These are phyloP conservation scores for Peromyscus californicus DNA, from an alignment of 2,113 vertebrate species.

Conservation along the genomic window DNA sequence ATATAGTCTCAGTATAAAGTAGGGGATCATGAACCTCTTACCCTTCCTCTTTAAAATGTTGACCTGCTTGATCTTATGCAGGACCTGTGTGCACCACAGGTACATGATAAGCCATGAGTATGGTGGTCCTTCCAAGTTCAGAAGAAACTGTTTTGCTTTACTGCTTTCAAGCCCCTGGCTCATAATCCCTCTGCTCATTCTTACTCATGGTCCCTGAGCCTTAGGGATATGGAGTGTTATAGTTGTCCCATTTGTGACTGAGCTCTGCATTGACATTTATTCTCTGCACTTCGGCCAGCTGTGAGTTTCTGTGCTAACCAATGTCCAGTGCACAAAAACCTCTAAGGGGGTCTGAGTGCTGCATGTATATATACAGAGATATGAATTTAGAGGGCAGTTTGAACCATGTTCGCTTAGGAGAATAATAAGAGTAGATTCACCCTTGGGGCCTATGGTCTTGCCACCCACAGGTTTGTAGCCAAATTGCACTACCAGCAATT, in stretches of 20 bases:
- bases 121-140: neutral
- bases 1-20: neutral
- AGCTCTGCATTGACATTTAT: neutral
- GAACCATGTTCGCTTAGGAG: neutral
- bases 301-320: neutral
- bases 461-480: neutral
- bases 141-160: neutral
- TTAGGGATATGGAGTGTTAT: no score
- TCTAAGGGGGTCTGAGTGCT: no score
- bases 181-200: no score
- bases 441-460: neutral
- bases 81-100: neutral
- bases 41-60: no score
- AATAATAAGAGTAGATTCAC: no score
- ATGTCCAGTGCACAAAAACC: no score
- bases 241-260: neutral
- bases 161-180: neutral
- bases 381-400: neutral
- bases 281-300: neutral
- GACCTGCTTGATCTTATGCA: neutral
- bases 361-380: no score
- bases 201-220: no score
- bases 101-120: neutral
- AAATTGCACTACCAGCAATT: neutral
- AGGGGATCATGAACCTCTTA: neutral